Evolutionary conservation across 2,113 vertebrate genomes (phyloP), one percentile per base, ranked within the genome.

Genomic region (Mastomys natalensis): DNA sequence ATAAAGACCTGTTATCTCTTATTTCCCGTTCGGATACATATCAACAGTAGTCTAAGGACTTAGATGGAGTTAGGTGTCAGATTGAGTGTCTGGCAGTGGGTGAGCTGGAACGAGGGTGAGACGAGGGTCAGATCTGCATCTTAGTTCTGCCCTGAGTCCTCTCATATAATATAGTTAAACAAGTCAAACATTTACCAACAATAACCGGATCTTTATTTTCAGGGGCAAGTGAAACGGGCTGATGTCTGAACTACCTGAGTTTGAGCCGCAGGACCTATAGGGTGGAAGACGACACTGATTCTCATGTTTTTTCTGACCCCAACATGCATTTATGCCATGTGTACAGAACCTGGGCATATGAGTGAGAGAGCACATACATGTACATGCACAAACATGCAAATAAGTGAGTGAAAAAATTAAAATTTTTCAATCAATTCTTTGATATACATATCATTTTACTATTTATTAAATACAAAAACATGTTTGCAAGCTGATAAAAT

Each of bases 1-100:
- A 60, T 34, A 84, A 91, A 62, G 40, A 64, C 48, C 43, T 73
- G 15, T 82, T 60, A 76, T 40, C 13, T 94, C 60, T 86, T 60
- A 91, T 88, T 95, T 94, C 24, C 34, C n/a, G 60, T 77, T 86
- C 55, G 9, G 90, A 84, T 93, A 34, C 6, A 55, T 19, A 94
- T 51, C 89, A 95, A 85, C 24, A 77, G 92, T 87, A 86, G 58
- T 77, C 0, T 66, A 82, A 85, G 34, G 86, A 89, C 60, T 73
- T 96, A 53, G 43, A 93, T 29, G 37, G 43, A 80, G 15, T 76
- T 81, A 55, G 82, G 76, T 89, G 66, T 21, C 5, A 48, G 81
- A 64, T 5, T 70, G 64, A 17, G 66, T 7, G 11, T 21, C 24
- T 1, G n/a, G 53, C 22, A 26, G 19, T 90, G 88, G 34, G n/a